Evolutionary conservation across 2,888 invertebrate genomes (phyloP), one percentile per base, ranked within the genome.

Genomic region (Darwinula stevensoni): DNA sequence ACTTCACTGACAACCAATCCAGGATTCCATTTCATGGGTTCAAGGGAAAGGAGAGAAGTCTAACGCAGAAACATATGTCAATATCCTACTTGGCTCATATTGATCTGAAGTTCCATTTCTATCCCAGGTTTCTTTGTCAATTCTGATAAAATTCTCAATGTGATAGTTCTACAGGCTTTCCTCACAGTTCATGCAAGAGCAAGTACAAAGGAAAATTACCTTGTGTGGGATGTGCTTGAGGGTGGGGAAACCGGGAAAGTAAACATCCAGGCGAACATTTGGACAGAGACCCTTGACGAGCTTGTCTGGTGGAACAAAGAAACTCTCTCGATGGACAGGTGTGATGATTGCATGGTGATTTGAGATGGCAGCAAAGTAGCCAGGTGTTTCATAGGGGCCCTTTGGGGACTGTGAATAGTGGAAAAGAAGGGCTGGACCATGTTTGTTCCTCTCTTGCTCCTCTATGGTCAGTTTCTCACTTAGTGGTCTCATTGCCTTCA

Each of bases 171-270:
- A n/a, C n/a, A n/a, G n/a, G n/a, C n/a, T n/a, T n/a, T n/a, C n/a
- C n/a, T n/a, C n/a, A n/a, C n/a, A n/a, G n/a, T n/a, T n/a, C n/a
- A n/a, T n/a, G n/a, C n/a, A n/a, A n/a, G n/a, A n/a, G n/a, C n/a
- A n/a, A n/a, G n/a, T n/a, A n/a, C n/a, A n/a, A n/a, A n/a, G n/a
- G n/a, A n/a, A n/a, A n/a, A n/a, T n/a, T n/a, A n/a, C n/a, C n/a
- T n/a, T n/a, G n/a, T n/a, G n/a, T n/a, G n/a, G n/a, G 22, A 91
- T 54, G 51, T 84, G 73, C 40, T 69, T 69, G 52, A 88, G 61
- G 1, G 82, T 82, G 0, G 91, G 88, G 49, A 94, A 94, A 6
- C 91, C 91, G 1, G 76, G 73, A 51, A 68, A 76, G 46, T 70
- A 65, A 31, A 70, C 58, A 42, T 71, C 64, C 17, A 64, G 50